Conservation (phyloP, 1,140 invertebrate species). For the Adelges cooleyi region DNA sequence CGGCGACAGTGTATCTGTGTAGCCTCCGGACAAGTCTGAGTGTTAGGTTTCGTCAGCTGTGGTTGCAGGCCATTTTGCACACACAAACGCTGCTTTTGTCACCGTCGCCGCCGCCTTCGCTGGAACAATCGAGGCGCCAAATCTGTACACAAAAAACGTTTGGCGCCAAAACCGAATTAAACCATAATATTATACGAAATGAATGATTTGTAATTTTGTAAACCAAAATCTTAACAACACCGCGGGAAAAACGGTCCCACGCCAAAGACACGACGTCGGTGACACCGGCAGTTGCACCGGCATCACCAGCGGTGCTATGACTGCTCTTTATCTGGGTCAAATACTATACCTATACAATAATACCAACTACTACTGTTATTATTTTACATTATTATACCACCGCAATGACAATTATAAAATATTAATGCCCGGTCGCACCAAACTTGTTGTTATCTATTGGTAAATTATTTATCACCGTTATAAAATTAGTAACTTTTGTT, state of each 20-base stretch:
- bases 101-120: background rate
- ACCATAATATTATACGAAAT: background rate
- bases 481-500: too few species aligned
- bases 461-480: too few species aligned
- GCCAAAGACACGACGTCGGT: background rate
- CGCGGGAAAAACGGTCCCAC: constrained; percentile 8
- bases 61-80: constrained; percentile 5
- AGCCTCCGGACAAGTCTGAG: too few species aligned
- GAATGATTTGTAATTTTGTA: constrained; percentile 14
- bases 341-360: too few species aligned
- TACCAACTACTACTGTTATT: too few species aligned
- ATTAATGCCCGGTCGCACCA: too few species aligned
- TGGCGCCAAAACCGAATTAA: constrained; percentile 14
- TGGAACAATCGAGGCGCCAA: constrained; percentile 11
- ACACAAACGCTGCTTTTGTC: background rate
- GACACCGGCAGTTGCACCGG: background rate
- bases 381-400: too few species aligned
- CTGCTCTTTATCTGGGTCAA: constrained; percentile 5
- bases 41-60: background rate
- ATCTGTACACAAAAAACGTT: background rate
- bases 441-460: too few species aligned
- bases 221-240: background rate
- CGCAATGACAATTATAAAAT: too few species aligned
- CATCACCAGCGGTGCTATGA: too few species aligned
- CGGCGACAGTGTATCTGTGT: too few species aligned